Base-by-base conservation (phyloP, 1,140 invertebrate genomes). In the Drosophila guanche region DNA sequence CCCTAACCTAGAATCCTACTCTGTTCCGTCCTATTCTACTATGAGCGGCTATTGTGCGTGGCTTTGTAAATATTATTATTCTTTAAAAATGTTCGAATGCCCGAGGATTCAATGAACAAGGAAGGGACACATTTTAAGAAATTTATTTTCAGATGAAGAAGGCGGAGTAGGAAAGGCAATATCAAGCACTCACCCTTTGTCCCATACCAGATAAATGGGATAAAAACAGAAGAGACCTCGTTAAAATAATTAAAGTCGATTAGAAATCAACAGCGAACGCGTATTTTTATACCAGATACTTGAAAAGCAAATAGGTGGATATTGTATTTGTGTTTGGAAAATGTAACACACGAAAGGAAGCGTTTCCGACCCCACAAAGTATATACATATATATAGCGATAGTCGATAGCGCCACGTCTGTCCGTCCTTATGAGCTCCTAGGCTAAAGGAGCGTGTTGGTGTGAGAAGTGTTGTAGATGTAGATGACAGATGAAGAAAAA, bases 211-310 rank as follows among this genome's bases (percentile, higher is more conserved):
- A 85, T 85, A 86, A 86, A 80, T 80, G 77, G 25, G 47, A 59
- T 60, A 79, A 76, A 75, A 43, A 59, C 59, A 65, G 46, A 46
- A 58, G 67, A 43, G 50, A 45, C 73, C 80, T 75, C 48, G 59
- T 81, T 74, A 85, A 86, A 85, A 85, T 85, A 85, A 85, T 85
- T 85, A 83, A 85, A 85, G 81, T 85, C 81, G 81, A 86, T 81
- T 85, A 77, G 81, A 86, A 85, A 85, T 85, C 80, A 86, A 79
- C 62, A 86, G 68, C 81, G 33, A 2, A 27, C 25, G 5, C 25
- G 76, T 86, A 81, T 86, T 20, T 20, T 20, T 20, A 20, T 20
- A 20, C 0, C 0, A 20, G 16, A 1, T 20, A 20, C 16, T 20
- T 20, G 16, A 20, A 20, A 20, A 20, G 16, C 16, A 20, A 20